Percentiles rank a stretch among this genome's conserved stretches.
Evolutionary conservation across 2,888 invertebrate species (phyloP).

Genomic region (Cataglyphis altisquamis): DNA sequence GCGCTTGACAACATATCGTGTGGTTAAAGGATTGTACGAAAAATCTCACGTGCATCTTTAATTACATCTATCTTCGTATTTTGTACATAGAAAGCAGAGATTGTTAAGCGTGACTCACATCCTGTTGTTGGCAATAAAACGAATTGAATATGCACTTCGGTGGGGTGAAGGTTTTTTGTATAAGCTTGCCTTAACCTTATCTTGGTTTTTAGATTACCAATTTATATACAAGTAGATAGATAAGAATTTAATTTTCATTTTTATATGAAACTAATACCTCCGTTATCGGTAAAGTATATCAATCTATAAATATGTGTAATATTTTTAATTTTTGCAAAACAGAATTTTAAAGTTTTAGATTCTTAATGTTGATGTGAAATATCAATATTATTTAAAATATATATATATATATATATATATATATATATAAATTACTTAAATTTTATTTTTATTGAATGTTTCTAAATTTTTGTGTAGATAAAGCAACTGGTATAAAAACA

Average conservation of each 20-base stretch:
- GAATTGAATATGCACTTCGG: conserved; percentile 79
- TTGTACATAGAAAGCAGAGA: conserved; percentile 72
- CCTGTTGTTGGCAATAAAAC: conserved; percentile 83
- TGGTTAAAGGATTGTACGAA: conserved; percentile 36
- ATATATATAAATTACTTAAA: not conserved
- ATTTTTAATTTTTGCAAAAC: not conserved
- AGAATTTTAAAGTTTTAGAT: conserved; percentile 1
- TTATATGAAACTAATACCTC: not conserved
- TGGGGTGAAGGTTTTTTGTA: conserved; percentile 84
- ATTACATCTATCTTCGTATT: conserved; percentile 60
- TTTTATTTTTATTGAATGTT: not conserved
- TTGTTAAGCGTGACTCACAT: conserved; percentile 83
- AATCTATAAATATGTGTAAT: not conserved
- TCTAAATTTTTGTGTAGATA: not conserved
- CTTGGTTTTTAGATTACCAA: conserved; percentile 64
- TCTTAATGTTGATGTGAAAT: not conserved
- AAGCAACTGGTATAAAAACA: not conserved
- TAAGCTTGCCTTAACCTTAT: conserved; percentile 81
- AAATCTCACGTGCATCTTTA: conserved; percentile 17
- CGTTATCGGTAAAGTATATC: conserved; percentile 26
- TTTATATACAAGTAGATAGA: conserved; percentile 54
- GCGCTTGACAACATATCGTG: conserved; percentile 27
- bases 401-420: too few species aligned
- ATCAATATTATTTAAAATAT: conserved; percentile 6
- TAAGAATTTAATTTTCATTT: conserved; percentile 41